Evolutionary conservation across 2,888 invertebrate genomes (phyloP).

Genomic region (Meteorus cinctellus): DNA sequence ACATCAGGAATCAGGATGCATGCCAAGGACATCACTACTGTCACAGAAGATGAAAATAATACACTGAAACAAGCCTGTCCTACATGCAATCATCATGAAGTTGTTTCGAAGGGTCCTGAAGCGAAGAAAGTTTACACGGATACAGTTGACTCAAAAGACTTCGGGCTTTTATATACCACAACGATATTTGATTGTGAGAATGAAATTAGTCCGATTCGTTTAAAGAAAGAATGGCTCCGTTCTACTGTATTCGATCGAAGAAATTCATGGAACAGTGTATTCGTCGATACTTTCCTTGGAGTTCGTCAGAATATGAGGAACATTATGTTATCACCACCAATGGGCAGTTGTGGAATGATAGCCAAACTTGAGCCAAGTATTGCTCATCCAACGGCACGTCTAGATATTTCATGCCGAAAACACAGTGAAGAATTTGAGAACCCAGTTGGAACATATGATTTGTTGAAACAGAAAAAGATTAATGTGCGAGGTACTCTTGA

Average conservation of each 20-base stretch:
- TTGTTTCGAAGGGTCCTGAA: conserved; percentile 64
- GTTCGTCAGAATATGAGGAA: conserved; percentile 54
- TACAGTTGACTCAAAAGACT: conserved; percentile 57
- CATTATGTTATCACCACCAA: conserved; percentile 55
- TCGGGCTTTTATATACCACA: conserved; percentile 58
- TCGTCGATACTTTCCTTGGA: conserved; percentile 48
- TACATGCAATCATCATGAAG: conserved; percentile 60
- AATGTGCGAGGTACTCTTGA: conserved; percentile 62
- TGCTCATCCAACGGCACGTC: conserved; percentile 63
- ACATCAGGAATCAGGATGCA: conserved; percentile 62
- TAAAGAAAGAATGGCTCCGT: conserved; percentile 48
- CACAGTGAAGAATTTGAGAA: not conserved
- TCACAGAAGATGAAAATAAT: conserved; percentile 62
- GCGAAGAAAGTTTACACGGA: conserved; percentile 49
- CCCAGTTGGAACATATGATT: not conserved
- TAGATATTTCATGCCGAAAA: conserved; percentile 36
- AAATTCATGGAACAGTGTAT: conserved; percentile 49
- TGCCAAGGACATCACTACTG: conserved; percentile 65
- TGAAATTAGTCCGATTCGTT: conserved; percentile 47
- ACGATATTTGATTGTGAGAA: conserved; percentile 64
- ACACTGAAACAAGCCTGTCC: conserved; percentile 64
- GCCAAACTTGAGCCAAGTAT: conserved; percentile 60
- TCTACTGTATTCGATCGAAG: conserved; percentile 47
- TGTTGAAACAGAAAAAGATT: conserved; percentile 37
- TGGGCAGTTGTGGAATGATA: conserved; percentile 62